Evolutionary conservation across 2,797 vertebrate species (phyloP), one percentile per base, ranked within the genome.

Genomic region (Cryptoprocta ferox): DNA sequence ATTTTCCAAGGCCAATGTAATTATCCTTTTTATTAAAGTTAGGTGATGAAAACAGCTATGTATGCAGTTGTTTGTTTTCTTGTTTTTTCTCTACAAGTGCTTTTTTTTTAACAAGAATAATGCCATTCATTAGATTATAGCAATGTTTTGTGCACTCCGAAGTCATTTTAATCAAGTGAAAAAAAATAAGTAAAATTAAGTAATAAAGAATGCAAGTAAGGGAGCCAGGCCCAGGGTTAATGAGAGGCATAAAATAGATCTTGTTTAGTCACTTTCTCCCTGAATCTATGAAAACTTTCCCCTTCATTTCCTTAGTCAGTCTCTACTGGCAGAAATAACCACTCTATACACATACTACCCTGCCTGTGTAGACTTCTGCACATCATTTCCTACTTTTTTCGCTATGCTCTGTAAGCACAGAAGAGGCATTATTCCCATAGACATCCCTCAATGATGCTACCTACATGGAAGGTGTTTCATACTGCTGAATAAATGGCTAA

Each of bases 81-180:
- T 7, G n/a, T 45, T 45, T 45, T 10, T 45, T 45, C 7, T 68
- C 15, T 21, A 18, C 14, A 37, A 73, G 12, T 87, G 4, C 28
- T 45, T 32, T 56, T 28, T 82, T 35, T 78, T 79, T 10, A 84
- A 88, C 3, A 92, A 86, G 50, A 92, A 66, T 91, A 59, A 95
- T 65, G 39, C 28, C 89, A 4, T 35, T 97, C 87, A 87, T 95
- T 97, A 97, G 83, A 90, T 83, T 71, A 89, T 9, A 89, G 73
- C 28, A 89, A 83, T 80, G 37, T 18, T 91, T 88, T 84, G 50
- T 84, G 76, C 30, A 76, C 66, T 89, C 42, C 2, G 73, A 94
- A 95, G 48, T 95, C 80, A 96, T 80, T 96, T 94, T 91, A 96
- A 93, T 87, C 50, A 94, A 95, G 65, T 93, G 14, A 26, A 13